Conservation (phyloP, 2,797 vertebrate species). For the Thripadectes ignobilis region DNA sequence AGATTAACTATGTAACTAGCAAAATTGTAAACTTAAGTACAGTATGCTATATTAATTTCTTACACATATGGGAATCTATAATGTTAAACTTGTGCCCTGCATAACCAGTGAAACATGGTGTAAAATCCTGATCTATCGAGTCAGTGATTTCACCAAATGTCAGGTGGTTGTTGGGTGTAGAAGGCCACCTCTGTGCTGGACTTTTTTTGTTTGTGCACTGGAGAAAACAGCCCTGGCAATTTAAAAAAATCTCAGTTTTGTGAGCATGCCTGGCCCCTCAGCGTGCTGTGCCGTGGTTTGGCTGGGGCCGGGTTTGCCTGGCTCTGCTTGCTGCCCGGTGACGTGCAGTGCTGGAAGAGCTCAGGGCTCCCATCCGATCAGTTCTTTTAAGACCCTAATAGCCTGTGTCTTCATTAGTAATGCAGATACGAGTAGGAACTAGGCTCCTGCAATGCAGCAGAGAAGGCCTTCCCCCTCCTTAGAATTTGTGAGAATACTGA, state of each 20-base stretch:
- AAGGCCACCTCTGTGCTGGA: neutral
- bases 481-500: neutral
- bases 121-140: neutral
- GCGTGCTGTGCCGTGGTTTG: neutral
- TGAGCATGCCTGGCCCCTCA: neutral
- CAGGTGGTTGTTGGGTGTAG: fast-evolving
- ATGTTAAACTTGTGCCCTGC: neutral
- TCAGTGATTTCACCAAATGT: neutral
- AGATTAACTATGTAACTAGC: neutral
- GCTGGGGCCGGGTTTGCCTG: neutral
- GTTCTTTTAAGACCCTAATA: neutral
- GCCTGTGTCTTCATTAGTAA: neutral
- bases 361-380: neutral
- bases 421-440: neutral
- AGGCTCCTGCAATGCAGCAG: neutral
- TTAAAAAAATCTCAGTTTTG: neutral
- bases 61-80: neutral
- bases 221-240: neutral
- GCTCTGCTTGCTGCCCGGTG: neutral
- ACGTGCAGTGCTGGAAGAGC: neutral
- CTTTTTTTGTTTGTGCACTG: neutral
- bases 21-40: neutral
- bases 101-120: neutral
- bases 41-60: neutral
- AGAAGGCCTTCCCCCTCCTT: neutral